phyloP scores from a whole-genome alignment of 1,140 invertebrate genomes.

The Drosophila pallidifrons region DNA sequence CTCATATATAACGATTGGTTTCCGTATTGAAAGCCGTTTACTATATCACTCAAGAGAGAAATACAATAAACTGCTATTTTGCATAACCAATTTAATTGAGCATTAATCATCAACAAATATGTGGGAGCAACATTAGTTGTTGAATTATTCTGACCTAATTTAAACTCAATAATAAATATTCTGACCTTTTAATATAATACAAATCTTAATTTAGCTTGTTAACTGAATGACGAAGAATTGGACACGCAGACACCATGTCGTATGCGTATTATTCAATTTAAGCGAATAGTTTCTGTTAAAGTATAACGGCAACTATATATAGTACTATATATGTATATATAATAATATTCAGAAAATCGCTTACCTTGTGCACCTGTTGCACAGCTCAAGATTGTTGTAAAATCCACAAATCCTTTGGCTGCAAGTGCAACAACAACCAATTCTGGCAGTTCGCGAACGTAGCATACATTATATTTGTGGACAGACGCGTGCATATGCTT shows the following conservation, averaged over 20 bases:
- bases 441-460: slow-evolving; percentile 72
- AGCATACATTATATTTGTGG: slow-evolving; percentile 75
- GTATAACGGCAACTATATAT: background rate
- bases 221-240: slow-evolving; percentile 32
- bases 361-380: slow-evolving; percentile 75
- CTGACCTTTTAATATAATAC: too few relatives aligned
- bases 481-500: slow-evolving; percentile 34
- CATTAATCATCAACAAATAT: too few relatives aligned
- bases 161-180: too few relatives aligned
- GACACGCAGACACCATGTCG: slow-evolving; percentile 68
- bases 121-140: too few relatives aligned
- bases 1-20: too few relatives aligned
- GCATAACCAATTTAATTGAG: too few relatives aligned
- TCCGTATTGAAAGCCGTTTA: background rate
- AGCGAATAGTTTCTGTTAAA: slow-evolving; percentile 1
- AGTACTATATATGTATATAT: background rate
- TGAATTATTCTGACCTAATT: too few relatives aligned
- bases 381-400: slow-evolving; percentile 64
- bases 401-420: slow-evolving; percentile 84
- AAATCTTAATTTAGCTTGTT: too few relatives aligned
- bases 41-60: too few relatives aligned
- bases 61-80: too few relatives aligned
- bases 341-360: slow-evolving; percentile 2
- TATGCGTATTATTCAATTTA: slow-evolving; percentile 58
- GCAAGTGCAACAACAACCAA: slow-evolving; percentile 83